phyloP scores from a whole-genome alignment of 2,888 invertebrate species.

The Boloria selene region DNA sequence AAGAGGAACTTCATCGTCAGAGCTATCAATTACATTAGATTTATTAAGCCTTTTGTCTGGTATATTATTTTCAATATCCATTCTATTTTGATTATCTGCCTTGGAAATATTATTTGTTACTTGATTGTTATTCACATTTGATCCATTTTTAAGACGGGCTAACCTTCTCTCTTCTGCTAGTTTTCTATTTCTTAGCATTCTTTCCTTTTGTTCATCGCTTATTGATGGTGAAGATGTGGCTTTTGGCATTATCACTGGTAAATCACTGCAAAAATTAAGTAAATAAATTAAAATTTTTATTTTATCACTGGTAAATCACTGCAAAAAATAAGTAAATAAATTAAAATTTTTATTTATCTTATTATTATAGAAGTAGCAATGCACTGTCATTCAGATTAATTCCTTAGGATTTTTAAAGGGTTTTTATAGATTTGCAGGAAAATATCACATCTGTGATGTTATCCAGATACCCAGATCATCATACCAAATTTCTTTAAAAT shows the following conservation, averaged over 20 bases:
- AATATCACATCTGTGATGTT: too few relatives aligned
- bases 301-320: constrained; percentile 54
- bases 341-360: too few relatives aligned
- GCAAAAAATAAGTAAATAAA: constrained; percentile 38
- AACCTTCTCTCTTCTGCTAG: constrained; percentile 84
- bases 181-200: constrained; percentile 86
- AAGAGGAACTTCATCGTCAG: constrained; percentile 43
- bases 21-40: constrained; percentile 47
- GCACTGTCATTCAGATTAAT: too few relatives aligned
- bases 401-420: too few relatives aligned
- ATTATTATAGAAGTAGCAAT: too few relatives aligned
- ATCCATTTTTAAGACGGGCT: constrained; percentile 70
- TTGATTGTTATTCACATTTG: constrained; percentile 24
- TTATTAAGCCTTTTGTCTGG: constrained; percentile 30
- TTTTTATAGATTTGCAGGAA: too few relatives aligned
- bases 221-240: constrained; percentile 75
- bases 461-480: too few relatives aligned
- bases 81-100: neutral
- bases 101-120: constrained; percentile 3
- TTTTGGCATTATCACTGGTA: constrained; percentile 59
- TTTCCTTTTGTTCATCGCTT: constrained; percentile 84
- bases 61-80: constrained; percentile 18
- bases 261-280: constrained; percentile 52
- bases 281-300: neutral
- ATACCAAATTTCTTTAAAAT: too few relatives aligned